A percentile compares a stretch with the other conserved stretches of the same genome.
phyloP scores from a whole-genome alignment of 2,888 invertebrate genomes.

The Aphidius colemani region DNA sequence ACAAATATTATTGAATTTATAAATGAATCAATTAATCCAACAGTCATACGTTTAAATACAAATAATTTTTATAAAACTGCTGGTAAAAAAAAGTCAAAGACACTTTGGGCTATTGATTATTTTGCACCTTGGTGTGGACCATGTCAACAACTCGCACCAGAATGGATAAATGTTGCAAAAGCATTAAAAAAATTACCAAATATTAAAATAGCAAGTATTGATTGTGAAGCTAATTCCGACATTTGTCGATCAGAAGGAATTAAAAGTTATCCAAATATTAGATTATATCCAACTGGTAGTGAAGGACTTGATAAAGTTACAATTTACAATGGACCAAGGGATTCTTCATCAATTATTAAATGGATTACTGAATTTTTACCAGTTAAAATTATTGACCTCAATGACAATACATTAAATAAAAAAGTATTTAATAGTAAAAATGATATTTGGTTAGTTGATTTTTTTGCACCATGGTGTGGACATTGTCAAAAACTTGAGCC shows the following conservation, averaged over 20 bases:
- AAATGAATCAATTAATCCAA: constrained; percentile 63
- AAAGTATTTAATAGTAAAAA: constrained; percentile 60
- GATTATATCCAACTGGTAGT: constrained; percentile 68
- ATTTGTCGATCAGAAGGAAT: constrained; percentile 68
- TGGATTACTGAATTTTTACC: constrained; percentile 72
- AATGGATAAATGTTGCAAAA: constrained; percentile 71
- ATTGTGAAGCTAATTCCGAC: constrained; percentile 67
- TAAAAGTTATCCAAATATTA: constrained; percentile 71
- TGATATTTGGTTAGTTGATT: constrained; percentile 68
- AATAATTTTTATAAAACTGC: constrained; percentile 64
- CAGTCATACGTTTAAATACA: constrained; percentile 65
- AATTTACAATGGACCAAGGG: constrained; percentile 67
- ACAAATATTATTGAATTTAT: constrained; percentile 70
- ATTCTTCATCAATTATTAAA: constrained; percentile 66
- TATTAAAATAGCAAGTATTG: constrained; percentile 69
- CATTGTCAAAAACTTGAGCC: constrained; percentile 72
- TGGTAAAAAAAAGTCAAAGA: constrained; percentile 61
- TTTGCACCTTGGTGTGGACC: constrained; percentile 79
- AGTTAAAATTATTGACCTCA: constrained; percentile 62
- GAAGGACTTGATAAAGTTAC: constrained; percentile 62
- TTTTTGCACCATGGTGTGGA: constrained; percentile 72
- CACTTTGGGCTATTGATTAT: constrained; percentile 74
- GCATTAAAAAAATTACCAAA: constrained; percentile 58
- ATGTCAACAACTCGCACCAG: constrained; percentile 71
- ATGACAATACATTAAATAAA: constrained; percentile 58